Conservation (phyloP, 1,140 invertebrate genomes). For the Phymorhynchus buccinoides region DNA sequence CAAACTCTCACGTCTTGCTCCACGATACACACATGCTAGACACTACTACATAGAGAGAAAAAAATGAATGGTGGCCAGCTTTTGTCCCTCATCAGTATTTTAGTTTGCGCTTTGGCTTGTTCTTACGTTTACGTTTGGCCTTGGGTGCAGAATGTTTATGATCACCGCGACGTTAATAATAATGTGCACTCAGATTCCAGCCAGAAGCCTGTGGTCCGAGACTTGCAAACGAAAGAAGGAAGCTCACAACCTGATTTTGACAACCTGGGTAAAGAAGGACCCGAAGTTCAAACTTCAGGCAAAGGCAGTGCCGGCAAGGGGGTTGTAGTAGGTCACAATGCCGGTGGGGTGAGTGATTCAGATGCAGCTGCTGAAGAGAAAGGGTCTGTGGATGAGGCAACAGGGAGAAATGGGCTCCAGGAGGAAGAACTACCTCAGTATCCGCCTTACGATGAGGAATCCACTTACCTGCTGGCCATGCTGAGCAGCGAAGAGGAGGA, state of each 20-base stretch:
- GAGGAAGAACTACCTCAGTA: background rate
- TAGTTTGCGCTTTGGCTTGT: background rate
- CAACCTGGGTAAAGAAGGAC: too few species aligned
- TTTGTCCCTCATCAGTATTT: background rate
- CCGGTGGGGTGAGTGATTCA: background rate
- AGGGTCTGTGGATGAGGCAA: background rate
- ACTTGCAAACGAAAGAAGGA: too few species aligned
- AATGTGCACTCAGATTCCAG: too few species aligned
- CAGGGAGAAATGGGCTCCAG: too few species aligned
- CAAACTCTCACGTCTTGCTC: background rate
- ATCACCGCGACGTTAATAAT: too few species aligned
- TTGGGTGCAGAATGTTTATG: background rate
- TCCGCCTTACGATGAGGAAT: slow-evolving; percentile 1
- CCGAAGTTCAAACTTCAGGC: too few species aligned
- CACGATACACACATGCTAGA: too few species aligned
- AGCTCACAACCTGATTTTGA: too few species aligned
- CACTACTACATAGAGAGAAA: too few species aligned
- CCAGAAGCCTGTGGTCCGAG: too few species aligned
- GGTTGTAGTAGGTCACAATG: too few species aligned
- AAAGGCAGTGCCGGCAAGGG: too few species aligned
- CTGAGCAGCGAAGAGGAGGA: slow-evolving; percentile 22
- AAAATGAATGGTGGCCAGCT: background rate
- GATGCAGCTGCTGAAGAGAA: background rate
- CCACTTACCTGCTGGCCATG: background rate
- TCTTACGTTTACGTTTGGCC: background rate